Evolutionary conservation across 2,113 vertebrate species (phyloP), one percentile per base, ranked within the genome.

Genomic region (Motacilla alba): DNA sequence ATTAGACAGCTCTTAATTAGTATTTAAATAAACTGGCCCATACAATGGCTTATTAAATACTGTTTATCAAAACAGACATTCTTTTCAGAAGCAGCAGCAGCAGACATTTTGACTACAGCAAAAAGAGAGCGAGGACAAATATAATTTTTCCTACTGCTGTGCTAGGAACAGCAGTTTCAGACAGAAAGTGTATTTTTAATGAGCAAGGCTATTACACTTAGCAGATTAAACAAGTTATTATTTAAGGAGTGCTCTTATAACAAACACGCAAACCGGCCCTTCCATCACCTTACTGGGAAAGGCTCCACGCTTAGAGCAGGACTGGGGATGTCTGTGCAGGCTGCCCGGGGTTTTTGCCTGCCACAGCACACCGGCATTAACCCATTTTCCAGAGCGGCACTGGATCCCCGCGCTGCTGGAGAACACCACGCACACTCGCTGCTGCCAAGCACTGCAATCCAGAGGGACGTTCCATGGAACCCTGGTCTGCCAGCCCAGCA

Each of bases 11-110:
- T 95, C 93, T 92, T 97, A 96, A 96, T 93, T 90, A 84, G 96
- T 60, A 58, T 96, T 96, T 93, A 94, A 98, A 94, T 89, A 90
- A 96, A 95, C 96, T 53, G 83, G 43, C 27, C 83, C 80, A 72
- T 94, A 97, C 80, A 97, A 97, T 12, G 39, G 90, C 93, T 95
- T 97, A 95, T 87, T 97, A 97, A 97, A 96, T 90, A 86, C 74
- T 97, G 93, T 96, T 96, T 96, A 95, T 93, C 79, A 90, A 97
- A 96, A 96, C 96, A 94, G 95, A 96, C 94, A 94, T 87, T 94
- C 95, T 95, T 97, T 92, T 91, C 95, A 93, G 73, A 96, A 96
- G 92, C 93, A 89, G 79, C 93, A 89, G 79, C 94, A 97, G 97
- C 96, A 97, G 97, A 97, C 96, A 97, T 94, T 89, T 92, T 95